phyloP scores from a whole-genome alignment of 2,888 invertebrate genomes.

The Oligia strigilis region DNA sequence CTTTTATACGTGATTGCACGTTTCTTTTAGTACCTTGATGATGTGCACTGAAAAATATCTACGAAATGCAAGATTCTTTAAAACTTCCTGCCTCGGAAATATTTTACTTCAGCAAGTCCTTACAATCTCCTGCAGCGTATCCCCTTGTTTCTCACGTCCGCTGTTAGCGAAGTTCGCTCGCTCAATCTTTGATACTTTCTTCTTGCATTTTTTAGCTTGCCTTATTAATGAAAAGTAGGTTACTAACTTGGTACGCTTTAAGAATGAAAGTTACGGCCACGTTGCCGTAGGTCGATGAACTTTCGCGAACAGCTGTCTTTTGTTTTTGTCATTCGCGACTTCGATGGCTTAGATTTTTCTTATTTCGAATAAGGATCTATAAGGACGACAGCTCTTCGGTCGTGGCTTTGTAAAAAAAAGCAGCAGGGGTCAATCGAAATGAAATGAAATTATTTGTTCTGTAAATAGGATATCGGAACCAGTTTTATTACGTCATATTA shows the following conservation, averaged over 20 bases:
- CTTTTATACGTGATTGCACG: neutral
- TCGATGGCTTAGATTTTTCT: slow-evolving; percentile 39
- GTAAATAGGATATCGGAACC: no score
- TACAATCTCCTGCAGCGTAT: slow-evolving; percentile 57
- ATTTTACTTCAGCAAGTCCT: neutral
- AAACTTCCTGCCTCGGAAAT: neutral
- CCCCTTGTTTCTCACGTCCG: slow-evolving; percentile 75
- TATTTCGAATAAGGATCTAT: neutral
- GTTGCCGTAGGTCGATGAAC: slow-evolving; percentile 90
- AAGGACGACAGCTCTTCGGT: neutral
- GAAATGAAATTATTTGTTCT: no score
- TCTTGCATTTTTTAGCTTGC: slow-evolving; percentile 90
- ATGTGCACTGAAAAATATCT: neutral
- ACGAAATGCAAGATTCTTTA: neutral
- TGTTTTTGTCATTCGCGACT: slow-evolving; percentile 82
- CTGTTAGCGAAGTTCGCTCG: slow-evolving; percentile 88
- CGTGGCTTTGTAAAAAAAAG: neutral
- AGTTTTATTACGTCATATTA: no score
- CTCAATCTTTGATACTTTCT: slow-evolving; percentile 91
- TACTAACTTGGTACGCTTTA: slow-evolving; percentile 90
- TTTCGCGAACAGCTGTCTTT: slow-evolving; percentile 85
- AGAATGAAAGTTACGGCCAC: slow-evolving; percentile 90
- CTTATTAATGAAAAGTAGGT: slow-evolving; percentile 91
- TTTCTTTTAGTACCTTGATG: neutral
- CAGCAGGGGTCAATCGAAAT: no score